Evolutionary conservation across 2,888 invertebrate species (phyloP).

Genomic region (Orthonevra nobilis): DNA sequence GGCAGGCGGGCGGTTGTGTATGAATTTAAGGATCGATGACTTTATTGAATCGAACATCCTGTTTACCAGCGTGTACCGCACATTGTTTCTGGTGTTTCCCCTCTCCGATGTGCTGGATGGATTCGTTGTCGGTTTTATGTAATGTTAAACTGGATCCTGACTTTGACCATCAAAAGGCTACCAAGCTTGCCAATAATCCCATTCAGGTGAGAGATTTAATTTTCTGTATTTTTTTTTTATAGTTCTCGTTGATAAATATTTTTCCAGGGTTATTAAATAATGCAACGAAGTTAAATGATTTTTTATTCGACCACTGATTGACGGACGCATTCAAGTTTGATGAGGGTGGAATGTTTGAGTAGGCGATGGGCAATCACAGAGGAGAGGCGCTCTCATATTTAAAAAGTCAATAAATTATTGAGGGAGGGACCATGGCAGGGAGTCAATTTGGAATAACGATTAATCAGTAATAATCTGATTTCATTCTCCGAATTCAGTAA

Average conservation of each 20-base stretch:
- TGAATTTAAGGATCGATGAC: conserved; percentile 70
- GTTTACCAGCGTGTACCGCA: conserved; percentile 41
- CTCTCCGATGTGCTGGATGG: neutral
- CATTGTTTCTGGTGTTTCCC: conserved; percentile 44
- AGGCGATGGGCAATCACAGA: neutral
- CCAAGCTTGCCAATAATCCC: conserved; percentile 59
- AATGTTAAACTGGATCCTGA: conserved; percentile 62
- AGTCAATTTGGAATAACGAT: too few relatives aligned
- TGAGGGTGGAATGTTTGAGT: conserved; percentile 16
- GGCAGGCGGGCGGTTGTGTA: conserved; percentile 28
- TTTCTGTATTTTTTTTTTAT: too few relatives aligned
- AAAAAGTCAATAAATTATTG: neutral
- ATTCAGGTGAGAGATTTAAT: conserved; percentile 53
- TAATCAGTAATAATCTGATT: too few relatives aligned
- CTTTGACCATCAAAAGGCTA: conserved; percentile 63
- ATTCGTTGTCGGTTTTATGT: conserved; percentile 22
- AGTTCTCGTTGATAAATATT: too few relatives aligned
- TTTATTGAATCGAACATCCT: conserved; percentile 69
- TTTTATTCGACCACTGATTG: conserved; percentile 49
- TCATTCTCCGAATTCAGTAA: too few relatives aligned
- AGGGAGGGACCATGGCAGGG: too few relatives aligned
- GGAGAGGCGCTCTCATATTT: neutral
- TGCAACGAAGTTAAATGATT: conserved; percentile 56
- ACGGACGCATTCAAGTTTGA: conserved; percentile 58
- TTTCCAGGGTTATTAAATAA: conserved; percentile 63